phyloP scores from a whole-genome alignment of 2,797 vertebrate species.

The Sebastolobus alascanus region DNA sequence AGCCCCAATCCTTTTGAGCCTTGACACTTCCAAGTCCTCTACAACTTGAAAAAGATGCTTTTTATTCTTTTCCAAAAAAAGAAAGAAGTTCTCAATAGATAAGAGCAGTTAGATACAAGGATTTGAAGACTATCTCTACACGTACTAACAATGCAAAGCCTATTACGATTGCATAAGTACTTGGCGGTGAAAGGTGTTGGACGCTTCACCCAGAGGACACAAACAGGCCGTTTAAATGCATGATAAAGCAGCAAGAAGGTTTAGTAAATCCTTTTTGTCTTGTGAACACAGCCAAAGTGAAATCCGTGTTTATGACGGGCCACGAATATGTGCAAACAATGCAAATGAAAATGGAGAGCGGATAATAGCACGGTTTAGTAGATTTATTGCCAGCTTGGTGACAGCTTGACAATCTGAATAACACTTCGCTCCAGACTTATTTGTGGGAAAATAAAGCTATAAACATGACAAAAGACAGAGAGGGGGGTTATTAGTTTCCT shows the following conservation, averaged over 20 bases:
- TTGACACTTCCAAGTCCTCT: not conserved
- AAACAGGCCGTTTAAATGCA: conserved; percentile 19
- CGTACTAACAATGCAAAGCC: conserved; percentile 53
- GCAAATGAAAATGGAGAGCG: conserved; percentile 3
- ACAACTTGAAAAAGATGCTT: not conserved
- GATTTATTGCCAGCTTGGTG: conserved; percentile 8
- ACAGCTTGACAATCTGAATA: conserved; percentile 49
- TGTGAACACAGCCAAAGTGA: not conserved
- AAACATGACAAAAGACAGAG: not conserved
- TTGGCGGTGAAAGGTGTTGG: conserved; percentile 29
- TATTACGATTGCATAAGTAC: conserved; percentile 66
- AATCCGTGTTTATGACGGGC: not conserved
- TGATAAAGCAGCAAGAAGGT: not conserved
- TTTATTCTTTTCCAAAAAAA: not conserved
- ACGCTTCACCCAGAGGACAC: not conserved
- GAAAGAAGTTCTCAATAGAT: not conserved
- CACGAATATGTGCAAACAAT: conserved; percentile 13
- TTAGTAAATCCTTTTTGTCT: conserved; percentile 8
- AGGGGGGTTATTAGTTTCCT: not conserved
- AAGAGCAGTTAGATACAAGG: conserved; percentile 2
- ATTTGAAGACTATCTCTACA: conserved; percentile 31
- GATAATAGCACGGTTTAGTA: conserved; percentile 22
- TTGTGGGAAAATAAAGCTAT: not conserved
- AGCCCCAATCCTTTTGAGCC: conserved; percentile 20
- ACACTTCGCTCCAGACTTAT: conserved; percentile 8